Conservation (phyloP, 2,888 invertebrate genomes). For the Pyrocoelia pectoralis region DNA sequence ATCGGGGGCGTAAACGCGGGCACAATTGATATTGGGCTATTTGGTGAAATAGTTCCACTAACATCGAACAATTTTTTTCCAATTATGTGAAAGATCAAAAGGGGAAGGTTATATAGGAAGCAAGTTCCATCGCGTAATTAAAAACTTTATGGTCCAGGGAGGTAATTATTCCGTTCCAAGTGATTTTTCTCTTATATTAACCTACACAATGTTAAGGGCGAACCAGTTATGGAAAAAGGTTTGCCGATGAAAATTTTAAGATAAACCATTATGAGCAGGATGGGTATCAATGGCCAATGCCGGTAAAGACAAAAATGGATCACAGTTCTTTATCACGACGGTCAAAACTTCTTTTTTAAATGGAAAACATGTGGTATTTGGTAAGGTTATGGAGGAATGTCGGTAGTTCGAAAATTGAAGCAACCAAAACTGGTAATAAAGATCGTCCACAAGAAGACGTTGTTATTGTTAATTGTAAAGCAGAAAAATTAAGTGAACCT, state of each 20-base stretch:
- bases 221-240: slow-evolving; percentile 93
- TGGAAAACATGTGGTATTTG: slow-evolving; percentile 96
- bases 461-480: slow-evolving; percentile 80
- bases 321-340: slow-evolving; percentile 97
- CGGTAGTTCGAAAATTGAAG: slow-evolving; percentile 85
- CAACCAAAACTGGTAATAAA: slow-evolving; percentile 71
- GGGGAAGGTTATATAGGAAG: slow-evolving; percentile 90
- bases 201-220: slow-evolving; percentile 66
- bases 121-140: slow-evolving; percentile 89
- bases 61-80: slow-evolving; percentile 86
- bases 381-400: slow-evolving; percentile 90
- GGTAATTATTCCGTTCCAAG: slow-evolving; percentile 96
- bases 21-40: slow-evolving; percentile 84
- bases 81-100: slow-evolving; percentile 75
- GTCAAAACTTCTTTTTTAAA: slow-evolving; percentile 89
- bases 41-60: slow-evolving; percentile 93
- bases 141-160: slow-evolving; percentile 94
- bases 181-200: slow-evolving; percentile 63
- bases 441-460: slow-evolving; percentile 87
- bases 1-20: slow-evolving; percentile 76
- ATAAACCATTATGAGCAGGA: slow-evolving; percentile 94
- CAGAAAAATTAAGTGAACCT: slow-evolving; percentile 77
- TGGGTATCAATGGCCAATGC: slow-evolving; percentile 99
- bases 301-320: slow-evolving; percentile 97
- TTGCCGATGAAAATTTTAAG: slow-evolving; percentile 97